phyloP scores from a whole-genome alignment of 2,113 vertebrate genomes.

The Chionomys nivalis region DNA sequence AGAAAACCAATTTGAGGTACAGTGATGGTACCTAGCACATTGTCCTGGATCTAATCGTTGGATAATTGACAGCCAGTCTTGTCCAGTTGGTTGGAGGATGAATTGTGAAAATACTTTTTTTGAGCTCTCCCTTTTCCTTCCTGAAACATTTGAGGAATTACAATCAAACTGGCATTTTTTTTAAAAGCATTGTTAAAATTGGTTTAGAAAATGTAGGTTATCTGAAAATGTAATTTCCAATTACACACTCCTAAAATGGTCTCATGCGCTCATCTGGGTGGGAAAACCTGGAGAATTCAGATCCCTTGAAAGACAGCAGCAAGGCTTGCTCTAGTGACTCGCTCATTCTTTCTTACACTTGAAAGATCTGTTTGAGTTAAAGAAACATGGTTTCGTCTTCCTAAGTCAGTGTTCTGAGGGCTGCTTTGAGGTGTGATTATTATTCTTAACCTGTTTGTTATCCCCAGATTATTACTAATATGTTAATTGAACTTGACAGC shows the following conservation, averaged over 20 bases:
- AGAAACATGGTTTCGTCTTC: conserved; percentile 67
- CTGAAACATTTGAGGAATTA: conserved; percentile 5
- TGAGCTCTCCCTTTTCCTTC: not conserved
- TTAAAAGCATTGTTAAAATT: not conserved
- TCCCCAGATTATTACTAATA: conserved; percentile 55
- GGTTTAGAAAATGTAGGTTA: not conserved
- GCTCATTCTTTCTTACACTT: conserved; percentile 27
- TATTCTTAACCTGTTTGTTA: conserved; percentile 74
- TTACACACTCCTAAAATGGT: not conserved
- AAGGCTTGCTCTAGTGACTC: not conserved
- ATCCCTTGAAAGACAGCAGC: not conserved
- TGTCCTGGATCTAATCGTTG: not conserved
- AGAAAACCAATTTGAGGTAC: not conserved
- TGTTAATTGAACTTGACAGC: conserved; percentile 71
- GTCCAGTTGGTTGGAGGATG: not conserved
- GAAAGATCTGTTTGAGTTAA: conserved; percentile 68
- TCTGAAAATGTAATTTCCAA: not conserved
- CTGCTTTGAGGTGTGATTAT: conserved; percentile 69
- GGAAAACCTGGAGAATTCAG: not conserved
- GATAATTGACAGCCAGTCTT: conserved; percentile 21
- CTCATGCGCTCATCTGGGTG: not conserved
- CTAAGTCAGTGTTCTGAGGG: conserved; percentile 72
- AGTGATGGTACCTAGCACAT: not conserved
- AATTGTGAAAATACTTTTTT: not conserved
- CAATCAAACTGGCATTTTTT: not conserved